Evolutionary conservation across 2,113 vertebrate species (phyloP).

Genomic region (Salminus brasiliensis): DNA sequence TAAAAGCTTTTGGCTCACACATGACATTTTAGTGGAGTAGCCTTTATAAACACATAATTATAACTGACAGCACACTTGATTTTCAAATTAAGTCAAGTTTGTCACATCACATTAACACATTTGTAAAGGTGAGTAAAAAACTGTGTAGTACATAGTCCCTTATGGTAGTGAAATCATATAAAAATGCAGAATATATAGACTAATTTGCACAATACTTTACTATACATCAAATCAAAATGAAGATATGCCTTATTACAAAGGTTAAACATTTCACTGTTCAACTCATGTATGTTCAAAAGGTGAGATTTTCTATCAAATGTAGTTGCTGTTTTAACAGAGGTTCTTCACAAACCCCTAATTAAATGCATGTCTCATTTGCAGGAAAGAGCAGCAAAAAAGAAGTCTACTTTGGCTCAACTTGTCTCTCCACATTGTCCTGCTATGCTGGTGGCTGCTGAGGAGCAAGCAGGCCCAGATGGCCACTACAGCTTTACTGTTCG

Average conservation of each 20-base stretch:
- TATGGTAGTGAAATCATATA: too few species aligned
- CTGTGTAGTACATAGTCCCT: too few species aligned
- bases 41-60: conserved; percentile 52
- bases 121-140: too few species aligned
- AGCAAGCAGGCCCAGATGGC: conserved; percentile 55
- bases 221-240: too few species aligned
- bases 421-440: conserved; percentile 67
- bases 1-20: conserved; percentile 37
- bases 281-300: too few species aligned
- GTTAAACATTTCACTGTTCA: too few species aligned
- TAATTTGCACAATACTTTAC: too few species aligned
- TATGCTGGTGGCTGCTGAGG: conserved; percentile 69
- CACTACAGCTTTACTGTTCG: conserved; percentile 62
- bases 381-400: conserved; percentile 60
- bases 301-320: neutral
- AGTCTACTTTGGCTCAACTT: conserved; percentile 65
- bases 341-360: too few species aligned
- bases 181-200: too few species aligned
- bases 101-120: too few species aligned
- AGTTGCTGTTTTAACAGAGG: conserved; percentile 5
- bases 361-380: conserved; percentile 22
- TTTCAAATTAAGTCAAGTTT: too few species aligned
- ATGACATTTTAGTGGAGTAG: conserved; percentile 20
- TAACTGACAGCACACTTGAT: conserved; percentile 54
- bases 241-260: too few species aligned